phyloP scores from a whole-genome alignment of 2,888 invertebrate genomes.

The Epiblema foenella region DNA sequence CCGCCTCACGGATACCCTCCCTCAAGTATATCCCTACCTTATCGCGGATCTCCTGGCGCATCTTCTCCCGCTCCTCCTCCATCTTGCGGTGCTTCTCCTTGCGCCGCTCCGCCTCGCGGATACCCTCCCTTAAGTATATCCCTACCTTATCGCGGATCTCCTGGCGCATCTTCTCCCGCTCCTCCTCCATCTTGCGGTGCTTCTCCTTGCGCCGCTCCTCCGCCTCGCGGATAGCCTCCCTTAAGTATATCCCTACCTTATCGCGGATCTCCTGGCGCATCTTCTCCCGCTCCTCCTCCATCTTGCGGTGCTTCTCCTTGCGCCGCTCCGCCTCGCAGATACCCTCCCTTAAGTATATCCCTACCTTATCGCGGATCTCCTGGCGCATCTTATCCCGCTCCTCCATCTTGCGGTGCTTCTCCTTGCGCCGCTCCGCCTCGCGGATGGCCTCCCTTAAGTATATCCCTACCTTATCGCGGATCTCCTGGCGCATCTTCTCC shows the following conservation, averaged over 20 bases:
- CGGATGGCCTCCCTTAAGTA: too few relatives aligned
- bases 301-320: constrained; percentile 99
- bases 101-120: too few relatives aligned
- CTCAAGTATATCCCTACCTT: constrained; percentile 89
- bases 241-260: constrained; percentile 89
- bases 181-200: constrained; percentile 99
- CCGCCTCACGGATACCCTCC: constrained; percentile 92
- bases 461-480: too few relatives aligned
- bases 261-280: constrained; percentile 99
- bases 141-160: constrained; percentile 99
- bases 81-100: background rate
- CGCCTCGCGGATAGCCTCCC: background rate
- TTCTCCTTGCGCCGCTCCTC: constrained; percentile 98
- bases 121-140: constrained; percentile 8
- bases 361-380: too few relatives aligned
- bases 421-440: too few relatives aligned
- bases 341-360: too few relatives aligned
- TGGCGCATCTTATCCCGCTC: too few relatives aligned
- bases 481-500: too few relatives aligned
- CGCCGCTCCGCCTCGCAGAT: constrained; percentile 98
- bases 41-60: constrained; percentile 99
- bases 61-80: constrained; percentile 98
- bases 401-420: too few relatives aligned
- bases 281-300: constrained; percentile 99
- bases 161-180: constrained; percentile 99